Base-by-base conservation (phyloP, 2,113 vertebrate species). In the Carettochelys insculpta region DNA sequence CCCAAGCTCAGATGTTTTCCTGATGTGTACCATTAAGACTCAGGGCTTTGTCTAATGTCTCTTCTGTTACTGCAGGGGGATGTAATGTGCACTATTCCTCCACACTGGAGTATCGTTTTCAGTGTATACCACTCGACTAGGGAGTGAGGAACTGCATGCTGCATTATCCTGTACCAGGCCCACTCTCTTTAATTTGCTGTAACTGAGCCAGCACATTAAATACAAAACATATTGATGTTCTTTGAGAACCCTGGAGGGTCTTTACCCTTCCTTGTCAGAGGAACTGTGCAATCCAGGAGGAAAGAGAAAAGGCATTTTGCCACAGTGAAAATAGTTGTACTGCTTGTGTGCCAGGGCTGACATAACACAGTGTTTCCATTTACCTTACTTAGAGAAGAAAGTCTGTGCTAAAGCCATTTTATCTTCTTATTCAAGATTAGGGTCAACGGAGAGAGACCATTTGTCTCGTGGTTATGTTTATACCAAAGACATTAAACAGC, bases 1-100 rank as follows among this genome's bases (percentile, higher is more conserved):
- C 98, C 98, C 97, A 98, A 98, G 98, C 98, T 98, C 98, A 98
- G 98, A 98, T 98, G 98, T 98, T 98, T 98, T 98, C 97, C 97
- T 98, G 98, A 98, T 98, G 98, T 93, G 97, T 98, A 97, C 98
- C 98, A 98, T 98, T 98, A 98, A 98, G 98, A 97, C 97, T 98
- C 96, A 94, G 97, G 97, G 98, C 97, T 98, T 97, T 98, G 97
- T 98, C 97, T 98, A 98, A 98, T 98, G 97, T 97, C 97, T 98
- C 97, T 97, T 98, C 98, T 96, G 97, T 94, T 98, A 96, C 97
- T 98, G 97, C 96, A 92, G 97, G 97, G 97, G 97, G 92, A 96
- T 94, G 94, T 97, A 97, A 98, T 97, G 96, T 92, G 96, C 93
- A 68, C 95, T 96, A 94, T 97, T 98, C 97, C 97, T 96, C 94